phyloP scores from a whole-genome alignment of 2,888 invertebrate genomes.

The Ophraella communa region DNA sequence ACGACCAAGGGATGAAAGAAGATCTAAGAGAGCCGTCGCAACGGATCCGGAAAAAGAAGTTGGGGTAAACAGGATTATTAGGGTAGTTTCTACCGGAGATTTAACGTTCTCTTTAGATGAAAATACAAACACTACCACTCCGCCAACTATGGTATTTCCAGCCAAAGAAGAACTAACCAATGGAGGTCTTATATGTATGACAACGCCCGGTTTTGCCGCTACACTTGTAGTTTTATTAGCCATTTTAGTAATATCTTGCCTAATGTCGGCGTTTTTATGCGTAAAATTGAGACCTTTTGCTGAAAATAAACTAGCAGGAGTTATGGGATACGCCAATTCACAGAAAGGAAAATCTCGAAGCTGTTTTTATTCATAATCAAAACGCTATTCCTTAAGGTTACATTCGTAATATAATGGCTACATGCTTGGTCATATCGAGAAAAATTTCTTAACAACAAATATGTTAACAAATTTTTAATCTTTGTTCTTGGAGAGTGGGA shows the following conservation, averaged over 20 bases:
- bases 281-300: slow-evolving; percentile 78
- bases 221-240: slow-evolving; percentile 83
- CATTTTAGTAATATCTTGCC: slow-evolving; percentile 82
- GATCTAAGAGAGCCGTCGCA: slow-evolving; percentile 68
- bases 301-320: slow-evolving; percentile 54
- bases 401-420: slow-evolving; percentile 33
- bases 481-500: background rate
- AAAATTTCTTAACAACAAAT: slow-evolving; percentile 35
- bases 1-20: slow-evolving; percentile 75
- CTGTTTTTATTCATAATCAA: slow-evolving; percentile 70
- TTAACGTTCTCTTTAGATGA: slow-evolving; percentile 84
- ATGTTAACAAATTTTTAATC: slow-evolving; percentile 29
- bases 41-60: slow-evolving; percentile 76
- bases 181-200: slow-evolving; percentile 84
- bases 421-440: slow-evolving; percentile 42
- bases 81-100: slow-evolving; percentile 91
- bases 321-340: slow-evolving; percentile 36
- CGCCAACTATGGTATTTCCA: slow-evolving; percentile 75
- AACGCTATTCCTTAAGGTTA: background rate
- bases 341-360: slow-evolving; percentile 62
- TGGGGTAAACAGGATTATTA: slow-evolving; percentile 84
- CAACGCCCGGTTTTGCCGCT: slow-evolving; percentile 90
- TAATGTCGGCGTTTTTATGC: slow-evolving; percentile 85
- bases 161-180: slow-evolving; percentile 64
- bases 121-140: slow-evolving; percentile 64